A percentile compares a stretch with the other conserved stretches of the same genome.
phyloP scores from a whole-genome alignment of 2,797 vertebrate species.

The Rousettus madagascariensis region DNA sequence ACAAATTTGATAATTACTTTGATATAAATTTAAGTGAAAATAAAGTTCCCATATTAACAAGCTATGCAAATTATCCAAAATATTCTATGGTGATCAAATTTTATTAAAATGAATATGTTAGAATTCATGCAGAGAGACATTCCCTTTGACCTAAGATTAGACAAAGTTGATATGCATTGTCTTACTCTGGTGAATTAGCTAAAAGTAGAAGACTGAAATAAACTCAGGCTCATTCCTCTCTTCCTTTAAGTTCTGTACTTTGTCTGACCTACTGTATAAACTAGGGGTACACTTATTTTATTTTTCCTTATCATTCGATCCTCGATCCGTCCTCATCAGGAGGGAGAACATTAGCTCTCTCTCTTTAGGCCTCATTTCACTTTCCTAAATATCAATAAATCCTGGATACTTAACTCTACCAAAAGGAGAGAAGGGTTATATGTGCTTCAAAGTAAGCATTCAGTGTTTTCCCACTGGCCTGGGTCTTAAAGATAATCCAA shows the following conservation, averaged over 20 bases:
- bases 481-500: not conserved
- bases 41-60: not conserved
- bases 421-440: not conserved
- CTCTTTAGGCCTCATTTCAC: not conserved
- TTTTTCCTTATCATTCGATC: constrained; percentile 14
- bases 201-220: not conserved
- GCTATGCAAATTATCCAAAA: not conserved
- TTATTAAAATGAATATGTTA: not conserved
- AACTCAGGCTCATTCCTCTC: not conserved
- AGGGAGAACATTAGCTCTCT: not conserved
- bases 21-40: not conserved
- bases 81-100: not conserved
- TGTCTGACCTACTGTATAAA: not conserved
- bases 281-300: not conserved
- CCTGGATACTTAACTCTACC: not conserved
- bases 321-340: not conserved
- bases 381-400: not conserved
- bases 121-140: not conserved
- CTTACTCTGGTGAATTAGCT: not conserved
- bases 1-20: not conserved
- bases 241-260: not conserved
- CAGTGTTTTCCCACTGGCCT: not conserved
- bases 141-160: not conserved
- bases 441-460: not conserved
- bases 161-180: not conserved